These are phyloP conservation scores for Laticauda colubrina DNA, from an alignment of 2,113 vertebrate genomes.

Conservation along the genomic window DNA sequence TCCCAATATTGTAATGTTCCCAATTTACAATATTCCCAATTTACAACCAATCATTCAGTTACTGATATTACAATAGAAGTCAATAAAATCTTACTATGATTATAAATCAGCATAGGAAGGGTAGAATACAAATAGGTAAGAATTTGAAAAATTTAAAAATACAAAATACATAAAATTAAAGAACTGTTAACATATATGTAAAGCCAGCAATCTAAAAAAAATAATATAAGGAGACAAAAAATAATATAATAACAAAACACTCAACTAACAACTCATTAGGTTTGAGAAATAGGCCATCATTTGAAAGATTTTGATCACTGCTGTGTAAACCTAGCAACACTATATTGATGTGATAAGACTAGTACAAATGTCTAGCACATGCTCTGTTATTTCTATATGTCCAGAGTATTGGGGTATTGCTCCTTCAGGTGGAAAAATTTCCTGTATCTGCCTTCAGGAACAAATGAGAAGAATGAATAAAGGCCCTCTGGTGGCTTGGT, in stretches of 20 bases:
- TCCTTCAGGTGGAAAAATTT: not conserved
- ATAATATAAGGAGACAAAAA: not conserved
- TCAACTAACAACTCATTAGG: not conserved
- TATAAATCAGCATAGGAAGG: not conserved
- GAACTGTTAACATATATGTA: not conserved
- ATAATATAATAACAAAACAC: not conserved
- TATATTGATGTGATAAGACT: not conserved
- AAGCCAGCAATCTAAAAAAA: not conserved
- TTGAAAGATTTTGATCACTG: not conserved
- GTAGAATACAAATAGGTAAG: not conserved
- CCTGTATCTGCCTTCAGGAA: not conserved
- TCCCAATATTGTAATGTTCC: not conserved
- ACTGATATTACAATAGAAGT: not conserved
- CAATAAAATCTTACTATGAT: not conserved
- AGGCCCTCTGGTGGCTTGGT: not conserved
- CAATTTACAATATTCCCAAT: not conserved
- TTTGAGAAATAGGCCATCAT: not conserved
- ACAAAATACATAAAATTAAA: not conserved
- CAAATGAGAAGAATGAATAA: not conserved
- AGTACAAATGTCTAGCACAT: not conserved
- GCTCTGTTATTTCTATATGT: not conserved
- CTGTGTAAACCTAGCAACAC: not conserved
- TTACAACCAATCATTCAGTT: not conserved
- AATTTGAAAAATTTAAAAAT: not conserved
- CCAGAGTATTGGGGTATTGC: not conserved